Evolutionary conservation across 2,797 vertebrate species (phyloP), one percentile per base, ranked within the genome.

Genomic region (Buceros bicornis): DNA sequence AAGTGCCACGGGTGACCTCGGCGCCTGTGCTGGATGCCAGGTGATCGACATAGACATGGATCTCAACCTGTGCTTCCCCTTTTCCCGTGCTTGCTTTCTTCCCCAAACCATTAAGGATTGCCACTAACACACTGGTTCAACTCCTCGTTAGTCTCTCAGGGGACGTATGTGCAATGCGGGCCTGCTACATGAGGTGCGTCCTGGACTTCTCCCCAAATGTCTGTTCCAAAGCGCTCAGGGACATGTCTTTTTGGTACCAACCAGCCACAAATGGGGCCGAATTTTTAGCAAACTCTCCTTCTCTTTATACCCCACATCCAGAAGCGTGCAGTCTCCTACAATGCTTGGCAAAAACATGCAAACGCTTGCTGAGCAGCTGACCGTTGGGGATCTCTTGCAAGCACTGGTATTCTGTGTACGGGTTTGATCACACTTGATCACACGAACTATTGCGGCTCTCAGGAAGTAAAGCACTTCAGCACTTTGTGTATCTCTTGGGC

Each of bases 221-320:
- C 4, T 37, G 72, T 93, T 70, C n/a, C 21, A 51, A 21, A 71
- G 37, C 0, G 0, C 16, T 72, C 11, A 62, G 25, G 29, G 19
- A 61, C 29, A 4, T 25, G 25, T 58, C 13, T 65, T 88, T 67
- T 69, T 35, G 20, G 16, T 42, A 42, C 3, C 7, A 73, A 20
- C 7, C 18, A 35, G 31, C 53, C 73, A 64, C 31, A 82, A 69
- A 45, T 14, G 19, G 28, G 12, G 2, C 9, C 20, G 25, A 6
- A 0, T 16, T 61, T 83, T 71, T 77, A 71, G n/a, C 37, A 56
- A 62, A 47, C 11, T 76, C 42, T 80, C 42, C 20, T 58, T 22
- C 16, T 80, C 6, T 57, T 85, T 50, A 16, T 50, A 35, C 0
- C 15, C 7, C 14, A 7, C 56, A 71, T 29, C n/a, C n/a, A 43